Evolutionary conservation across 2,113 vertebrate genomes (phyloP), one percentile per base, ranked within the genome.

Genomic region (Xiphophorus hellerii): DNA sequence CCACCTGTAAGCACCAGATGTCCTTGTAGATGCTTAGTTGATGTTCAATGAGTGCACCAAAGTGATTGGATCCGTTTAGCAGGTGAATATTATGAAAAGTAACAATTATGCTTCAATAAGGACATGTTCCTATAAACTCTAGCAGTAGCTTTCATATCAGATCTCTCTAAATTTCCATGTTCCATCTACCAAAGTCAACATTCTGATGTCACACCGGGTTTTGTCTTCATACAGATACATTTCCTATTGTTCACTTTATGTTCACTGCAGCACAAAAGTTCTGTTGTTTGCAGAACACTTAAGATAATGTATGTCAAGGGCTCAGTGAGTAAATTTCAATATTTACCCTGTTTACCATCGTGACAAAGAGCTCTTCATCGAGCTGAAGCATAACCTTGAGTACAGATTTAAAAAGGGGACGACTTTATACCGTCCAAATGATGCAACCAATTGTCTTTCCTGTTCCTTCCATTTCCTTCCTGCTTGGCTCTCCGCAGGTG

Each of bases 71-170:
- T 78, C 86, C 81, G 75, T 88, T 90, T 84, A 87, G 73, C 83
- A 84, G 78, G 22, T 88, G 86, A 91, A 90, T 80, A 84, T 83
- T 84, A 67, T 66, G 71, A 37, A 74, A 84, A 87, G 87, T 89
- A 90, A 91, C 92, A 84, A 88, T 90, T 88, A 89, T 67, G 42
- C 73, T 44, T 89, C 84, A 88, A 83, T 73, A 71, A 87, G 74
- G 83, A 66, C 73, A 73, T 79, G 84, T 80, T 80, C 63, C 73
- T 31, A 78, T 89, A 84, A 87, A 69, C 71, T 82, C 48, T 31
- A 65, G 44, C 65, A 77, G 65, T 78, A 80, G 81, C 80, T 76
- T 88, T 84, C 73, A 63, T 86, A 90, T 90, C 86, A 90, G n/a
- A 62, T 84, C 68, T 76, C 78, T 82, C 42, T 87, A 61, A 73